A percentile compares a stretch with the other conserved stretches of the same genome.
phyloP scores from a whole-genome alignment of 2,888 invertebrate species.

The Megastigmus dorsalis region DNA sequence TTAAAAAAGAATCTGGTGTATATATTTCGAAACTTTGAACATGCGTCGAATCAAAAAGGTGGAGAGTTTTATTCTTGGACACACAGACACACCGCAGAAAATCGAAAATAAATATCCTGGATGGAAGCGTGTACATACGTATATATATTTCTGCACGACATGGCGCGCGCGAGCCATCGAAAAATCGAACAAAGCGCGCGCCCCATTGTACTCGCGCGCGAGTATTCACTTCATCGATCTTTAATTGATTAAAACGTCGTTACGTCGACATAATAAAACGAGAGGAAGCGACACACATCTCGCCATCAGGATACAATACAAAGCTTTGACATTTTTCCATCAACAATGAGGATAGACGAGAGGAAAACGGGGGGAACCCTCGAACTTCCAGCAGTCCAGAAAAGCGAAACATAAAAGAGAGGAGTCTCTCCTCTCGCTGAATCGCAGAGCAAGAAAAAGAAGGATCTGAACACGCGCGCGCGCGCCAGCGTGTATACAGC shows the following conservation, averaged over 20 bases:
- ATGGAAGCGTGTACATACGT: no score
- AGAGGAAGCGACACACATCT: slow-evolving; percentile 31
- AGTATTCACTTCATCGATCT: slow-evolving; percentile 34
- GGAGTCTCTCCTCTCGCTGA: no score
- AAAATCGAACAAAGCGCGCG: not conserved
- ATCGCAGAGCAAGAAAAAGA: not conserved
- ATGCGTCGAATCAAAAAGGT: no score
- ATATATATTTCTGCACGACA: no score
- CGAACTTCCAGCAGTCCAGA: slow-evolving; percentile 9
- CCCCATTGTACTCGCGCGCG: not conserved
- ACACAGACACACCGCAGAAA: no score
- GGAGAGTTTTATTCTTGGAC: no score
- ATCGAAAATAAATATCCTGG: no score
- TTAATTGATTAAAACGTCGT: slow-evolving; percentile 53
- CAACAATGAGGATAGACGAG: slow-evolving; percentile 45
- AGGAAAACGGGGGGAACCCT: not conserved
- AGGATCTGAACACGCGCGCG: not conserved
- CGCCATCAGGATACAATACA: slow-evolving; percentile 35
- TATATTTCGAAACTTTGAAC: no score
- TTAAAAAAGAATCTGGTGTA: no score
- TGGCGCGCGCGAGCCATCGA: no score
- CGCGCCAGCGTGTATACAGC: no score
- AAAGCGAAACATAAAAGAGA: slow-evolving; percentile 1
- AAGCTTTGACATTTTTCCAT: slow-evolving; percentile 48
- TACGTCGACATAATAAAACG: slow-evolving; percentile 43